Evolutionary conservation across 2,888 invertebrate genomes (phyloP), one percentile per base, ranked within the genome.

Genomic region (Disparrhopalites patrizii): DNA sequence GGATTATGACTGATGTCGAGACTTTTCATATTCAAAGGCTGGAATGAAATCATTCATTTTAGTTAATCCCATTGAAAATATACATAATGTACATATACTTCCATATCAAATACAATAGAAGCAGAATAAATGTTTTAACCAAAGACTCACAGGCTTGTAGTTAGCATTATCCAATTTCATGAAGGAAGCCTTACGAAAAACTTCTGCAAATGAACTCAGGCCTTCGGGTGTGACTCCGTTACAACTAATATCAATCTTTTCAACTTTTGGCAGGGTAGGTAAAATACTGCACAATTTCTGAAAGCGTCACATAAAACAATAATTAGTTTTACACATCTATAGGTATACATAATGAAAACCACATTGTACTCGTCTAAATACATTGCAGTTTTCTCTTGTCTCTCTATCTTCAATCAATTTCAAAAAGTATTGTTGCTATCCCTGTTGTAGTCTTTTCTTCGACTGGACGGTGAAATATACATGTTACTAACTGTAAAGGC

Each of bases 1-100:
- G 73, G 69, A 43, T 75, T 75, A 47, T 72, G 68, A 52, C 70
- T 73, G 20, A 74, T 31, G 15, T 65, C 57, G 20, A 74, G 52
- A 20, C 15, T 25, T 47, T 58, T 57, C 23, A 65, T 25, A 3
- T 33, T 36, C 2, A 51, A 8, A 8, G 64, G 64, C 64, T 65
- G 18, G 4, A 56, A 43, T 4, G 13, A 52, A 28, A 5, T 7
- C 7, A 18, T 47, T n/a, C n/a, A 7, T 47, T 20, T 8, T 47
- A 8, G 50, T 47, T 47, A 10, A 20, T 8, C 5, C n/a, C 7
- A 55, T 55, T 30, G 18, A 25, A 33, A 33, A 57, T 57, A 20
- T 2, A 23, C 18, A 57, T 2, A 3, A 57, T 36, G 20, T 20
- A 23, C n/a, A n/a, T n/a, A n/a, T n/a, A n/a, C n/a, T n/a, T n/a